These are phyloP conservation scores for Ceratothoa steindachneri DNA, from an alignment of 2,888 invertebrate genomes.

Conservation along the genomic window DNA sequence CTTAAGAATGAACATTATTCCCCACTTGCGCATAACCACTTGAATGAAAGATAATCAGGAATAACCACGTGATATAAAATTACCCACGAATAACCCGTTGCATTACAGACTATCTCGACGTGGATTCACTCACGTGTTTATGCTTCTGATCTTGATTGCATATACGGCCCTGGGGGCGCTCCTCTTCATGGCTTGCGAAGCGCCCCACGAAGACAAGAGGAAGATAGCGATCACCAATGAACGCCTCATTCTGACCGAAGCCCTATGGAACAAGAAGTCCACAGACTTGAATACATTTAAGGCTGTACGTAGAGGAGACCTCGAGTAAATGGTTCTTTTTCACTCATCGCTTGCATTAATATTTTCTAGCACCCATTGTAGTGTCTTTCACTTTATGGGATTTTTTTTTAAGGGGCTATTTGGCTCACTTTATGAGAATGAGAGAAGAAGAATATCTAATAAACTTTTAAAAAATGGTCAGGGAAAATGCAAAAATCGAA, in stretches of 20 bases:
- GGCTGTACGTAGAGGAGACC: background rate
- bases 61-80: no score
- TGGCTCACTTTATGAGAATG: no score
- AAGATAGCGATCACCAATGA: conserved; percentile 47
- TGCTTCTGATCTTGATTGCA: conserved; percentile 68
- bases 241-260: conserved; percentile 21
- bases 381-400: no score
- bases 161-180: conserved; percentile 79
- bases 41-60: no score
- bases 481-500: no score
- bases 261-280: conserved; percentile 16
- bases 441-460: no score
- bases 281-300: background rate
- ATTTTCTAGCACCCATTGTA: no score
- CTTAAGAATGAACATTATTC: no score
- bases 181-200: conserved; percentile 73
- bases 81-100: no score
- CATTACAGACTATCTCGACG: conserved; percentile 64
- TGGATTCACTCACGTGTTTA: conserved; percentile 86
- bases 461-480: no score
- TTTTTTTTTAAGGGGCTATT: no score
- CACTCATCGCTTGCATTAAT: background rate
- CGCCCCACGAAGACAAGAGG: conserved; percentile 56
- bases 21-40: no score
- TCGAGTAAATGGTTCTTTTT: background rate